Base-by-base conservation (phyloP, 2,797 vertebrate species). In the Myotis vivesi region DNA sequence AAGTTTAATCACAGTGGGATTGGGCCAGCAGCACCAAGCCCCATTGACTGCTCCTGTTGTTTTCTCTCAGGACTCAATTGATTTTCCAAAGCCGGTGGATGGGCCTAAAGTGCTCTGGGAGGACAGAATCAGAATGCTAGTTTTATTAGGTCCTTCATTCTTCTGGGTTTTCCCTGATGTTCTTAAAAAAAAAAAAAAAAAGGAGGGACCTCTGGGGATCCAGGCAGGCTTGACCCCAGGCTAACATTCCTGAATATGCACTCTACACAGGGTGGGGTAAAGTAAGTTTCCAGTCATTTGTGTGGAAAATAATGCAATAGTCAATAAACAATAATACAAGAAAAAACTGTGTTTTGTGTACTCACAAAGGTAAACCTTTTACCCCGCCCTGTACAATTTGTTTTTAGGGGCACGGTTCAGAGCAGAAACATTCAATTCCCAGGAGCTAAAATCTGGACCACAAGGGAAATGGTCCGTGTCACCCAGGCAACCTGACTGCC, bases 1-100 rank as follows among this genome's bases (percentile, higher is more conserved):
- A 97, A 96, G 96, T 96, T 36, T 93, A 95, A 95, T 96, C 93
- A 93, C 82, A 80, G 53, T 66, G 85, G 87, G 95, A 86, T 91
- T 71, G 46, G 81, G 90, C 96, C 90, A 97, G 80, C 22, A 83
- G 64, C 82, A 94, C 73, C 75, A 81, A 90, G n/a, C 75, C 38
- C 82, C 80, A 95, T 5, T 83, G 92, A 94, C 89, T 85, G 91
- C 9, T 96, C 69, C 49, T 96, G 87, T 97, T 84, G 73, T 64
- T 96, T 84, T 22, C 72, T 93, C 87, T 93, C 12, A 81, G 73
- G 66, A n/a, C 69, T 94, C 33, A 73, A 28, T 51, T 94, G 62
- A 79, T 94, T 95, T 73, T 66, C 84, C 80, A 87, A 86, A 90
- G 68, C 77, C 41, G 49, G 75, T 72, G 66, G 81, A 91, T 83